phyloP scores from a whole-genome alignment of 2,113 vertebrate genomes.

The Nicator chloris region DNA sequence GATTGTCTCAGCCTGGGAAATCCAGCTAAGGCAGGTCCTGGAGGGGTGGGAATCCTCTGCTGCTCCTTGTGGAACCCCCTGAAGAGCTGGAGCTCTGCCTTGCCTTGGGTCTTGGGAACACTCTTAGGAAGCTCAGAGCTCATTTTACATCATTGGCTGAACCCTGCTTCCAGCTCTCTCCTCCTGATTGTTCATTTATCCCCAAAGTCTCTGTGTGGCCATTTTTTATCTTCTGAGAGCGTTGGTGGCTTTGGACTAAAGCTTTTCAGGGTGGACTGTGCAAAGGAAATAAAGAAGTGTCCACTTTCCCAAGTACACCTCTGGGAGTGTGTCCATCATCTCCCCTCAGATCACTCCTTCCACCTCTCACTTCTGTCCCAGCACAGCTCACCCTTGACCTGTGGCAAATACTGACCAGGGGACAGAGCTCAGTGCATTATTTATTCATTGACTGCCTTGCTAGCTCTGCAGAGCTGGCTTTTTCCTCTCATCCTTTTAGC shows the following conservation, averaged over 20 bases:
- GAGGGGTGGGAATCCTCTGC: not conserved
- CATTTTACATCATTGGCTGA: not conserved
- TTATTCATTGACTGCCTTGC: not conserved
- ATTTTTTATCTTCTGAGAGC: not conserved
- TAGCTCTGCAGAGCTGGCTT: not conserved
- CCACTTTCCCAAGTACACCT: not conserved
- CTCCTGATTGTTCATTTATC: not conserved
- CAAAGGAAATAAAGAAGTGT: not conserved
- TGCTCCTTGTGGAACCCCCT: not conserved
- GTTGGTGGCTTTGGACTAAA: not conserved
- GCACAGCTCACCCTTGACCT: too few relatives aligned
- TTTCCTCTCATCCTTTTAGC: not conserved
- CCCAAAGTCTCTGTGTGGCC: not conserved
- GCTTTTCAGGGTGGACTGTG: not conserved
- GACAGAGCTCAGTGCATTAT: not conserved
- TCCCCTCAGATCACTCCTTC: not conserved
- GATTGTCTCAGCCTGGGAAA: not conserved
- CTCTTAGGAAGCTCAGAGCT: not conserved
- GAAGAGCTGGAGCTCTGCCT: not conserved
- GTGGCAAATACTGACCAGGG: not conserved
- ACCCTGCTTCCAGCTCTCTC: not conserved
- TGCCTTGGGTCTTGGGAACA: not conserved
- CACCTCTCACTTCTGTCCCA: not conserved
- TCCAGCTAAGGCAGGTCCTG: rapidly evolving
- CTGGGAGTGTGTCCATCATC: not conserved